A percentile compares a stretch with the other conserved stretches of the same genome.
These are phyloP conservation scores for Brachyptera risi DNA, from an alignment of 2,888 invertebrate species.

Conservation along the genomic window DNA sequence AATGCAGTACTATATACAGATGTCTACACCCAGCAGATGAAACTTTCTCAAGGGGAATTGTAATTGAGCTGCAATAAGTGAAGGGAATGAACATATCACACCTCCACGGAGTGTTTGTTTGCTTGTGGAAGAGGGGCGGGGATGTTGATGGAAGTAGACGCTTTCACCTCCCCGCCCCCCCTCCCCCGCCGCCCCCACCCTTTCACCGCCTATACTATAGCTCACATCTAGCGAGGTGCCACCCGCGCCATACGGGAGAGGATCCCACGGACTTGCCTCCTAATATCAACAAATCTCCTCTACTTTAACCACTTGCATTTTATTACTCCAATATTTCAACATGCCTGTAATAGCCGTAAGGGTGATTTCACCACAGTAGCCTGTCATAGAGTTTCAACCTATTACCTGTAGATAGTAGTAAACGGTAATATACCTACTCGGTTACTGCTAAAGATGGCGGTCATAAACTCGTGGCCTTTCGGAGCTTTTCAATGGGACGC, in stretches of 20 bases:
- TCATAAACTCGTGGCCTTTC: too few species aligned
- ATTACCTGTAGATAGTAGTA: too few species aligned
- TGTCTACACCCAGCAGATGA: too few species aligned
- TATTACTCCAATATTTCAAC: constrained; percentile 29
- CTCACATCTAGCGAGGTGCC: too few species aligned
- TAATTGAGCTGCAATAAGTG: not conserved
- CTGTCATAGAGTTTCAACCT: too few species aligned
- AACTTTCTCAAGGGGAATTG: too few species aligned
- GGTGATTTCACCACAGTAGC: not conserved
- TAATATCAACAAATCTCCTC: constrained; percentile 28
- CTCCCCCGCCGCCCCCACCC: not conserved
- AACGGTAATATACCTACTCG: too few species aligned
- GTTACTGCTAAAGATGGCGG: too few species aligned
- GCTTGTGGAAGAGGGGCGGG: not conserved
- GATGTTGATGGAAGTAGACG: not conserved
- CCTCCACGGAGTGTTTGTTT: not conserved
- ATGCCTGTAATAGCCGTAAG: constrained; percentile 5
- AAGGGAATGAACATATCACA: not conserved
- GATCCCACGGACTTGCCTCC: constrained; percentile 5
- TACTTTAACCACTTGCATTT: constrained; percentile 29
- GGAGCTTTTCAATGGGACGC: too few species aligned
- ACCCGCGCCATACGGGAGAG: too few species aligned
- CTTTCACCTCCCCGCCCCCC: not conserved
- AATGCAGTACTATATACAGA: too few species aligned
- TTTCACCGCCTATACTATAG: too few species aligned